These are phyloP conservation scores for Nycticebus coucang DNA, from an alignment of 2,113 vertebrate species.

Conservation along the genomic window DNA sequence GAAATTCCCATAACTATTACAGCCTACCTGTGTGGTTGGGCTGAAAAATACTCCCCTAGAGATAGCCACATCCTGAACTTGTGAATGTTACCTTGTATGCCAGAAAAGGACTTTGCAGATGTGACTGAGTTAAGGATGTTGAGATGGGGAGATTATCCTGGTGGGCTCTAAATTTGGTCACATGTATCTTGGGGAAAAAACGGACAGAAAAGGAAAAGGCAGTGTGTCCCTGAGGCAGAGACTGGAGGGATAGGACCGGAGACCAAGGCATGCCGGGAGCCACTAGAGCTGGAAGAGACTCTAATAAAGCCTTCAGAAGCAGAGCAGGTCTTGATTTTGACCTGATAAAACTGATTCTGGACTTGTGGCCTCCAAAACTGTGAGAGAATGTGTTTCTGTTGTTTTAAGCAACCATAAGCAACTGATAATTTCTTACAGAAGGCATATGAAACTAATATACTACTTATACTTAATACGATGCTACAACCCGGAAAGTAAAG, in stretches of 20 bases:
- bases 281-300: neutral
- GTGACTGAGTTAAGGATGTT: neutral
- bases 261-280: neutral
- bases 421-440: constrained; percentile 11
- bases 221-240: neutral
- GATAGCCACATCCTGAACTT: neutral
- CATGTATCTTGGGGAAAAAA: neutral
- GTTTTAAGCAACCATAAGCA: neutral
- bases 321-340: neutral
- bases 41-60: neutral
- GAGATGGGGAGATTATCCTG: neutral
- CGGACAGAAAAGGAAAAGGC: neutral
- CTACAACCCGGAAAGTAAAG: neutral
- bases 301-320: neutral
- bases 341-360: neutral
- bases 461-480: neutral
- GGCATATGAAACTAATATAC: neutral
- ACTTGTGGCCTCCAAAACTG: neutral
- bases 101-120: neutral
- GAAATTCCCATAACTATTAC: neutral
- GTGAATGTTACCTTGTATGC: neutral
- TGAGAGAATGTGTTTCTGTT: neutral
- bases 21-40: neutral
- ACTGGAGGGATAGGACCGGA: neutral
- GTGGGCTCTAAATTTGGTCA: neutral